Evolutionary conservation across 1,140 invertebrate genomes (phyloP).

Genomic region (Hyles vespertilio): DNA sequence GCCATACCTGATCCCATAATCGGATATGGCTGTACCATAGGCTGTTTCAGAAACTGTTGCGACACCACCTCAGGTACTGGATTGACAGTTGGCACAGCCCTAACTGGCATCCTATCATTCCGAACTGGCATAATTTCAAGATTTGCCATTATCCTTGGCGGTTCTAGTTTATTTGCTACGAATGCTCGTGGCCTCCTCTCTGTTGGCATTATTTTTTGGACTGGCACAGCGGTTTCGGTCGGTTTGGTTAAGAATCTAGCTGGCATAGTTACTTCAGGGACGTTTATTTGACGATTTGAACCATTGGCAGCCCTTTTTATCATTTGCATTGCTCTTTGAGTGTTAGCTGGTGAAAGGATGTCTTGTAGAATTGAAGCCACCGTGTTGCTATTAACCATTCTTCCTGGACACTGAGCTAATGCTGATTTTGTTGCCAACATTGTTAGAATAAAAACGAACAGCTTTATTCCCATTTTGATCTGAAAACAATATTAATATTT

Average conservation of each 20-base stretch:
- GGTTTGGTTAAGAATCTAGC: background rate
- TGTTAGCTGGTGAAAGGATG: constrained; percentile 24
- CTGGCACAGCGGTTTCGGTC: background rate
- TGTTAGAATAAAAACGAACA: background rate
- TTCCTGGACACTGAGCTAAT: constrained; percentile 13
- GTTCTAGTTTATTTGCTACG: background rate
- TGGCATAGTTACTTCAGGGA: constrained; percentile 1
- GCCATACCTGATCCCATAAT: background rate
- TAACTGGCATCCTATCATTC: constrained; percentile 9
- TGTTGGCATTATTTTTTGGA: background rate
- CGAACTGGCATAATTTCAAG: constrained; percentile 7
- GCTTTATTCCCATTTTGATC: constrained; percentile 9
- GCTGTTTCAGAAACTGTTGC: background rate
- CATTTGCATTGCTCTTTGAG: constrained; percentile 23
- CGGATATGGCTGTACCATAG: background rate
- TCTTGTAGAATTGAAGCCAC: constrained; percentile 24
- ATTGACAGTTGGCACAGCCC: constrained; percentile 8
- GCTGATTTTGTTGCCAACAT: constrained; percentile 7
- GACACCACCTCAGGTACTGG: too few relatives aligned
- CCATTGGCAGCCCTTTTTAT: constrained; percentile 15
- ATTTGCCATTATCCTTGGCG: constrained; percentile 1
- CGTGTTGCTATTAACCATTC: constrained; percentile 11
- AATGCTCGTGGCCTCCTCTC: background rate
- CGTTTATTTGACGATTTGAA: background rate
- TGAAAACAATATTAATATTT: constrained; percentile 12